Evolutionary conservation across 2,888 invertebrate genomes (phyloP).

Genomic region (Chloromyia formosa): DNA sequence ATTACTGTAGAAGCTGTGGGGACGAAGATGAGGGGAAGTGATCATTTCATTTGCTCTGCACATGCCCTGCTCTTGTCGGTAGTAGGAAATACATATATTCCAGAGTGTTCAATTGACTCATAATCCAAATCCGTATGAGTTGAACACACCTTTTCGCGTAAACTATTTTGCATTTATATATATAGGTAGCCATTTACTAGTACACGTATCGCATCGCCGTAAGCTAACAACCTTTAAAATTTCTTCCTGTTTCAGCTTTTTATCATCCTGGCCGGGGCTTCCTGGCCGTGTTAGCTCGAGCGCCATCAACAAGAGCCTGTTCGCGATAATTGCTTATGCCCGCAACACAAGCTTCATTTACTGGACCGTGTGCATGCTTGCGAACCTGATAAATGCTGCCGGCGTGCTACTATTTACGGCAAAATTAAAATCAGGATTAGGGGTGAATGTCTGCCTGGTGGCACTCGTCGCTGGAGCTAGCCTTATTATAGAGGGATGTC

Average conservation of each 20-base stretch:
- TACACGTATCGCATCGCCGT: neutral
- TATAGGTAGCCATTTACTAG: neutral
- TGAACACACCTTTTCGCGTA: too few relatives aligned
- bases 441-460: neutral
- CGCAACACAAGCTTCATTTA: neutral
- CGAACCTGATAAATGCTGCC: too few relatives aligned
- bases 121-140: too few relatives aligned
- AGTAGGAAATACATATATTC: too few relatives aligned
- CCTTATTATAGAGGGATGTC: neutral
- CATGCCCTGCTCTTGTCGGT: too few relatives aligned
- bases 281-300: neutral
- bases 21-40: too few relatives aligned
- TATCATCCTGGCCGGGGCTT: neutral
- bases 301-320: conserved; percentile 4
- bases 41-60: too few relatives aligned
- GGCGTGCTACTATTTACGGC: neutral
- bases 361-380: neutral
- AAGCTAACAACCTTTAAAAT: conserved; percentile 18
- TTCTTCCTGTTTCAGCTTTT: conserved; percentile 25
- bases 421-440: neutral
- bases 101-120: too few relatives aligned
- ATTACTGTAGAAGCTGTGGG: too few relatives aligned
- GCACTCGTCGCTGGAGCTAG: neutral
- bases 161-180: too few relatives aligned
- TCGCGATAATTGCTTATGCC: conserved; percentile 18